phyloP scores from a whole-genome alignment of 2,113 vertebrate genomes.

The Pollachius pollachius region DNA sequence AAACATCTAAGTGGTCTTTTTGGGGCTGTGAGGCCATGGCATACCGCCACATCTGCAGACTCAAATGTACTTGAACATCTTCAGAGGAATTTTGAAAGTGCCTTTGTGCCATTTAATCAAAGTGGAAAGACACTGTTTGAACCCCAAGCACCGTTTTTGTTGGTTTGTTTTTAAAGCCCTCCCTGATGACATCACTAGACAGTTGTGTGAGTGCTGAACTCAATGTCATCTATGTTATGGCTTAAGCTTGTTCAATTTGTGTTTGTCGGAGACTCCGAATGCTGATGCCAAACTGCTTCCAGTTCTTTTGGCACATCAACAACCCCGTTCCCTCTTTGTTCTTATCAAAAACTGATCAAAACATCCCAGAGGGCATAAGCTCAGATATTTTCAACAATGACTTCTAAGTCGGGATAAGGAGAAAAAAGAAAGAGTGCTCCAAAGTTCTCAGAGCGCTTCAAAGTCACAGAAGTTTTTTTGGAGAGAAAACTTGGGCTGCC shows the following conservation, averaged over 20 bases:
- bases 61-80: no score
- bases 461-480: no score
- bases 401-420: conserved; percentile 27
- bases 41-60: no score
- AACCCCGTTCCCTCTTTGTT: conserved; percentile 20
- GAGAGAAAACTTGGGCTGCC: no score
- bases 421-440: conserved; percentile 10
- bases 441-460: no score
- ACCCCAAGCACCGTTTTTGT: conserved; percentile 20
- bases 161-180: conserved; percentile 39
- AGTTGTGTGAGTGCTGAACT: conserved; percentile 31
- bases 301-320: conserved; percentile 20
- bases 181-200: conserved; percentile 37
- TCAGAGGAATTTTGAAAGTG: no score
- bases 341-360: conserved; percentile 22
- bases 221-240: conserved; percentile 21
- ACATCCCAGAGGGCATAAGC: conserved; percentile 28
- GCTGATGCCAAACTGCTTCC: conserved; percentile 19
- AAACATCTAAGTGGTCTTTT: no score
- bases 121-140: conserved; percentile 31
- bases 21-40: no score
- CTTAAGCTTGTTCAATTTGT: conserved; percentile 10
- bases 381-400: conserved; percentile 36
- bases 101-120: conserved; percentile 12
- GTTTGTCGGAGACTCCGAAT: neutral